phyloP scores from a whole-genome alignment of 1,140 invertebrate species.

The Steinernema khuongi region DNA sequence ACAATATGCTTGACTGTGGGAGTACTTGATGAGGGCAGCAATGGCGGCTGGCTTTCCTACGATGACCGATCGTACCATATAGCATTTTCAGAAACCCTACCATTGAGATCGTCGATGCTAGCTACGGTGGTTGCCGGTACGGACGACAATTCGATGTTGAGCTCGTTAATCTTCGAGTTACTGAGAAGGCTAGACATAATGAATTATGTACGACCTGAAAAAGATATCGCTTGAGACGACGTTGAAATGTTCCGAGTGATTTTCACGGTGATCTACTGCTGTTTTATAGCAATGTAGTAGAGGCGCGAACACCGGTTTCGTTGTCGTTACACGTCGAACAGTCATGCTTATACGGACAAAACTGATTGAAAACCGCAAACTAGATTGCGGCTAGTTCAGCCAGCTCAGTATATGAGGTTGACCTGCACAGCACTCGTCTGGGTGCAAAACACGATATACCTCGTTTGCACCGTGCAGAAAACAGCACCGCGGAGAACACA shows the following conservation, averaged over 20 bases:
- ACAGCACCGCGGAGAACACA: neutral
- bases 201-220: neutral
- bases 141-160: neutral
- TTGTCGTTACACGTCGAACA: neutral
- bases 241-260: neutral
- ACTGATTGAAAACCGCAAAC: neutral
- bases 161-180: slow-evolving; percentile 1
- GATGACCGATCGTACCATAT: neutral
- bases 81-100: neutral
- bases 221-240: neutral
- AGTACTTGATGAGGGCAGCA: neutral
- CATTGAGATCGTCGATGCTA: neutral
- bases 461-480: neutral
- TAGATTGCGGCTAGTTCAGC: slow-evolving; percentile 4
- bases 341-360: neutral
- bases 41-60: neutral
- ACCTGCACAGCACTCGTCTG: neutral
- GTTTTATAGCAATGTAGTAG: neutral
- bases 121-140: neutral
- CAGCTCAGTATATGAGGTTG: neutral
- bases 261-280: neutral
- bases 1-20: neutral
- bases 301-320: neutral
- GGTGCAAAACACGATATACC: neutral
- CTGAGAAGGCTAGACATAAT: neutral